phyloP scores from a whole-genome alignment of 2,888 invertebrate species.

The Pterostichus niger region DNA sequence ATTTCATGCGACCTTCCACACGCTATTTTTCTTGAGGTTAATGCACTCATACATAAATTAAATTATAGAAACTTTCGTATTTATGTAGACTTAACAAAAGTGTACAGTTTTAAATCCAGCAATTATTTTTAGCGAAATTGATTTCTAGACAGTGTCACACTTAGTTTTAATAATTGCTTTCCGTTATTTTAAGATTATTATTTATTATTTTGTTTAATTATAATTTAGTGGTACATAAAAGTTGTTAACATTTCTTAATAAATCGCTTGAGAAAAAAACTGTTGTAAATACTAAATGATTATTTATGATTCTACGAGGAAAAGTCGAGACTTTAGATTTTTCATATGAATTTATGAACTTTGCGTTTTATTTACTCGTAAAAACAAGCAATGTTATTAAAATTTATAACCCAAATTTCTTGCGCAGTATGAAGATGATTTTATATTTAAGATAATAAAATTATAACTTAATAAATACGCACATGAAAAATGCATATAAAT shows the following conservation, averaged over 20 bases:
- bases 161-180: not conserved
- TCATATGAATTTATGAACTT: conserved; percentile 18
- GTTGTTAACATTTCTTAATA: not conserved
- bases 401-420: conserved; percentile 28
- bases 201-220: conserved; percentile 38
- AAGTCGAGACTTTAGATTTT: not conserved
- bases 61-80: not conserved
- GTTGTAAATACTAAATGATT: not conserved
- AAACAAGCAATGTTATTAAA: conserved; percentile 16
- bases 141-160: not conserved
- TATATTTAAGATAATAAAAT: conserved; percentile 36
- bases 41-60: not conserved
- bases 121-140: not conserved
- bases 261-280: not conserved
- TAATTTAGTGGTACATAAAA: not conserved
- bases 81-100: not conserved
- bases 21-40: conserved; percentile 4
- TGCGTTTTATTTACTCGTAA: conserved; percentile 32
- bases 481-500: not conserved
- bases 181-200: not conserved
- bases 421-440: conserved; percentile 30
- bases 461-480: conserved; percentile 33
- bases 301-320: not conserved
- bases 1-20: conserved; percentile 3
- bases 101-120: no score